phyloP scores from a whole-genome alignment of 2,888 invertebrate genomes.

The Lissonota sp. region DNA sequence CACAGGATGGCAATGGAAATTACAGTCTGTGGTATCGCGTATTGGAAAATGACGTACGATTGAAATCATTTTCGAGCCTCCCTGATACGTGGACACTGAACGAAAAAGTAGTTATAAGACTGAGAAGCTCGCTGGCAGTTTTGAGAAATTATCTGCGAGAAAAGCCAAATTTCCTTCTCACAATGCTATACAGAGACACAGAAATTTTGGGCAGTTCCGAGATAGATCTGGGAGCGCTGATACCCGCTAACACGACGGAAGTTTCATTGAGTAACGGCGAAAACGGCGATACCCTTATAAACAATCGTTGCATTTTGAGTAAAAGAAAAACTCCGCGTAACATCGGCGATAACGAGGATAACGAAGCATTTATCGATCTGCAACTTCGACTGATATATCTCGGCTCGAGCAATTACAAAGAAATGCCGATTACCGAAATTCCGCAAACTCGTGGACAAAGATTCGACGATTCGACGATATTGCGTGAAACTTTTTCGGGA shows the following conservation, averaged over 20 bases:
- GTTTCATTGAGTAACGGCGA: constrained; percentile 83
- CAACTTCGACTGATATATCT: constrained; percentile 85
- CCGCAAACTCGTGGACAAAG: constrained; percentile 1
- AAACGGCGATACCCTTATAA: constrained; percentile 81
- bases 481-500: constrained; percentile 63
- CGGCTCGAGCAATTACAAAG: constrained; percentile 66
- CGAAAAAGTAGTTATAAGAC: constrained; percentile 85
- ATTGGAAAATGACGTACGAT: constrained; percentile 77
- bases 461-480: constrained; percentile 28
- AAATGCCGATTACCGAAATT: constrained; percentile 8
- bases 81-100: constrained; percentile 80
- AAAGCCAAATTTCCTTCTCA: constrained; percentile 84
- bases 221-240: constrained; percentile 85
- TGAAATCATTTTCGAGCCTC: constrained; percentile 78
- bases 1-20: constrained; percentile 63
- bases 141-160: constrained; percentile 84
- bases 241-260: constrained; percentile 83
- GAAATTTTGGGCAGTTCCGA: constrained; percentile 83
- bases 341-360: constrained; percentile 62
- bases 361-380: constrained; percentile 84
- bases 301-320: constrained; percentile 79
- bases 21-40: constrained; percentile 78
- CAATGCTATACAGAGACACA: constrained; percentile 81
- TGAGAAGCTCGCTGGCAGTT: constrained; percentile 83
- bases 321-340: constrained; percentile 62